phyloP scores from a whole-genome alignment of 2,113 vertebrate genomes.

The Mugil cephalus region DNA sequence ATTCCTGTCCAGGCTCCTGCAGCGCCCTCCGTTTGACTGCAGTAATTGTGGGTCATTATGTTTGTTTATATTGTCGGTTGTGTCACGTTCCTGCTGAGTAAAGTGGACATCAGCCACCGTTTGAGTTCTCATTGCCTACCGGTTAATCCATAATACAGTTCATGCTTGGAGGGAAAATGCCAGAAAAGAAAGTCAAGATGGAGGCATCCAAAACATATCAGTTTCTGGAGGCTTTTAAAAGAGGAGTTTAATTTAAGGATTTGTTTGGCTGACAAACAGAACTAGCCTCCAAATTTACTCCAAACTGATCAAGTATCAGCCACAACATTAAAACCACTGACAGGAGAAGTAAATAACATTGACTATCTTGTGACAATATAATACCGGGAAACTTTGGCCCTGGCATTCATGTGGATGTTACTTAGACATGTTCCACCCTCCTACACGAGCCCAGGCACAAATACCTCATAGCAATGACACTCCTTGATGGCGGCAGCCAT shows the following conservation, averaged over 20 bases:
- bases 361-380: no score
- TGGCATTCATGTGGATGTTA: no score
- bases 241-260: neutral
- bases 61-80: conserved; percentile 47
- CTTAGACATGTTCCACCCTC: no score
- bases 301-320: no score
- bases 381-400: no score
- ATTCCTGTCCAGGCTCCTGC: conserved; percentile 1
- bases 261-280: conserved; percentile 41
- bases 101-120: conserved; percentile 31
- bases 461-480: no score
- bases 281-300: no score
- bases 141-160: conserved; percentile 26
- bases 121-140: conserved; percentile 48
- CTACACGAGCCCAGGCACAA: no score
- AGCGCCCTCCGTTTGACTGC: conserved; percentile 19
- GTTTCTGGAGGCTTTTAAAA: conserved; percentile 34
- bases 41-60: conserved; percentile 34
- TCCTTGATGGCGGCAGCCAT: no score
- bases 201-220: conserved; percentile 23
- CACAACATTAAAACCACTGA: no score
- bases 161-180: neutral
- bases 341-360: no score
- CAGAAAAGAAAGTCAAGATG: conserved; percentile 13
- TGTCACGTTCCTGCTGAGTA: conserved; percentile 40